Evolutionary conservation across 2,797 vertebrate species (phyloP).

Genomic region (Megaceryle alcyon): DNA sequence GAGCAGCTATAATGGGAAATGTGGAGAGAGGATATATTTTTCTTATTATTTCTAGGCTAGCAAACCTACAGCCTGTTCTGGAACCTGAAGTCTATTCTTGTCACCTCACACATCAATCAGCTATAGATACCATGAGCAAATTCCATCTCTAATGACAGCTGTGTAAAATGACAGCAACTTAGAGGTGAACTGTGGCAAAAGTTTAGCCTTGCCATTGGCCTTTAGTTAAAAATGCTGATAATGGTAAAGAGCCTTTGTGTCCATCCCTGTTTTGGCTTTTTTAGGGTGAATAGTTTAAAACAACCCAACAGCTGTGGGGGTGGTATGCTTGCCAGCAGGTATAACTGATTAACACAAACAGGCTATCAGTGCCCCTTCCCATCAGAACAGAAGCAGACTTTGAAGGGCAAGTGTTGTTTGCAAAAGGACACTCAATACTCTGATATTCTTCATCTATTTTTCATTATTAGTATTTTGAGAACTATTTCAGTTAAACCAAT

Average conservation of each 20-base stretch:
- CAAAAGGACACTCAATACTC: not conserved
- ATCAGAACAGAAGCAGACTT: not conserved
- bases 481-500: not conserved
- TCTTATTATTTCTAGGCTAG: not conserved
- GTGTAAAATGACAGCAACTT: not conserved
- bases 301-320: not conserved
- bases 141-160: not conserved
- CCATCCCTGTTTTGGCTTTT: not conserved
- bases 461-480: not conserved
- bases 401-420: not conserved
- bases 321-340: not conserved
- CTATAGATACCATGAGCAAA: not conserved
- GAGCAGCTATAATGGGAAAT: not conserved
- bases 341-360: not conserved
- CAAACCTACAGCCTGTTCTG: not conserved
- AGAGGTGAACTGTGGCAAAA: not conserved
- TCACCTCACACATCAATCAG: not conserved
- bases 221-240: not conserved
- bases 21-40: not conserved
- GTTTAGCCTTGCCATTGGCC: not conserved
- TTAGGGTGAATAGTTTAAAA: not conserved
- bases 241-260: not conserved
- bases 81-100: not conserved
- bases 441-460: not conserved
- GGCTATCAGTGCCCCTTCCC: not conserved